Evolutionary conservation across 2,888 invertebrate species (phyloP).

Genomic region (Eupithecia subfuscata): DNA sequence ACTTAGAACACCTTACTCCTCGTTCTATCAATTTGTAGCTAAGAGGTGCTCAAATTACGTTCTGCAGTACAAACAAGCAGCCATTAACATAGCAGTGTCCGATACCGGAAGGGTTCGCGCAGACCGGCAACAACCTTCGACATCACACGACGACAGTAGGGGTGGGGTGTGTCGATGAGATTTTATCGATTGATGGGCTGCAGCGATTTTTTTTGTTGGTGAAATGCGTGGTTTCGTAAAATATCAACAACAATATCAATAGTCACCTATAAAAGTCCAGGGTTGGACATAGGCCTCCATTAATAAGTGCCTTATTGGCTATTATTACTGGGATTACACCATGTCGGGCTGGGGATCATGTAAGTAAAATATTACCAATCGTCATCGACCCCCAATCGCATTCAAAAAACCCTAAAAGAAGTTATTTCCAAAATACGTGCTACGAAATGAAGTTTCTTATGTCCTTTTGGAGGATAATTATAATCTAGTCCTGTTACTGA

Average conservation of each 20-base stretch:
- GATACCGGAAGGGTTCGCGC: conserved; percentile 76
- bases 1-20: conserved; percentile 22
- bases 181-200: neutral
- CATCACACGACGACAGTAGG: conserved; percentile 73
- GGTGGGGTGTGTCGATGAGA: conserved; percentile 48
- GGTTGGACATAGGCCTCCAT: neutral
- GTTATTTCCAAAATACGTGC: neutral
- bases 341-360: neutral
- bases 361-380: neutral
- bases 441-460: neutral
- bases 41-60: conserved; percentile 38
- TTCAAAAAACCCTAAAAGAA: neutral
- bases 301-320: neutral
- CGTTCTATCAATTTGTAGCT: conserved; percentile 36
- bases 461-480: neutral
- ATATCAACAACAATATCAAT: neutral
- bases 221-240: neutral
- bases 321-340: neutral
- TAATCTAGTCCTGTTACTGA: neutral
- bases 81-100: conserved; percentile 68
- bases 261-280: neutral
- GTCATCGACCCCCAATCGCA: neutral
- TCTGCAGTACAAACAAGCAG: conserved; percentile 62
- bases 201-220: conserved; percentile 10
- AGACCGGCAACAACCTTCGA: conserved; percentile 76